Evolutionary conservation across 2,113 vertebrate species (phyloP).

Genomic region (Nibea coibor): DNA sequence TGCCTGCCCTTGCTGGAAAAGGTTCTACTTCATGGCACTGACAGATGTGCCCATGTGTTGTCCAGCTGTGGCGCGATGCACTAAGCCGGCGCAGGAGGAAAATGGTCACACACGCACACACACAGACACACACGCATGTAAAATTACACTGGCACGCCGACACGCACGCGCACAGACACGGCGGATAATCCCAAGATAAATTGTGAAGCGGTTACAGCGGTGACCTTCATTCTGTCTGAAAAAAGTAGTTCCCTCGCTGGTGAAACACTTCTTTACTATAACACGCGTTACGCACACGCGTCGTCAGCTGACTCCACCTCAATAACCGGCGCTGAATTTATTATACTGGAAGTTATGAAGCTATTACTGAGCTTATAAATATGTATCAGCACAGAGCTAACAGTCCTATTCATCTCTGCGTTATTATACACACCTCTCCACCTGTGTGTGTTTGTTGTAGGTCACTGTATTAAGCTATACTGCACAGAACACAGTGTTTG

Average conservation of each 20-base stretch:
- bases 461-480: too few species aligned
- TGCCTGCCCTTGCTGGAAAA: slow-evolving; percentile 65
- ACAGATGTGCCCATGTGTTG: slow-evolving; percentile 76
- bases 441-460: not conserved
- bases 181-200: slow-evolving; percentile 63
- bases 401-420: not conserved
- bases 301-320: not conserved
- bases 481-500: too few species aligned
- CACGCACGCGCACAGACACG: not conserved
- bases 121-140: not conserved
- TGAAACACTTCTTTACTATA: slow-evolving; percentile 1
- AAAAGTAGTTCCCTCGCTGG: not conserved
- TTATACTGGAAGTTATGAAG: not conserved
- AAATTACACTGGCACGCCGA: not conserved
- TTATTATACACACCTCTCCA: not conserved
- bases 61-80: slow-evolving; percentile 73
- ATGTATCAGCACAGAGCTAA: not conserved
- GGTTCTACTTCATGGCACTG: slow-evolving; percentile 71
- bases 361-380: not conserved
- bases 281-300: not conserved
- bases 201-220: slow-evolving; percentile 35
- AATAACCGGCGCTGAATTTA: not conserved
- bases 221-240: slow-evolving; percentile 62
- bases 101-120: slow-evolving; percentile 13
- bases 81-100: slow-evolving; percentile 52